These are phyloP conservation scores for Rambutsinella grinnellia DNA, from an alignment of 2,888 invertebrate species.

Conservation along the genomic window DNA sequence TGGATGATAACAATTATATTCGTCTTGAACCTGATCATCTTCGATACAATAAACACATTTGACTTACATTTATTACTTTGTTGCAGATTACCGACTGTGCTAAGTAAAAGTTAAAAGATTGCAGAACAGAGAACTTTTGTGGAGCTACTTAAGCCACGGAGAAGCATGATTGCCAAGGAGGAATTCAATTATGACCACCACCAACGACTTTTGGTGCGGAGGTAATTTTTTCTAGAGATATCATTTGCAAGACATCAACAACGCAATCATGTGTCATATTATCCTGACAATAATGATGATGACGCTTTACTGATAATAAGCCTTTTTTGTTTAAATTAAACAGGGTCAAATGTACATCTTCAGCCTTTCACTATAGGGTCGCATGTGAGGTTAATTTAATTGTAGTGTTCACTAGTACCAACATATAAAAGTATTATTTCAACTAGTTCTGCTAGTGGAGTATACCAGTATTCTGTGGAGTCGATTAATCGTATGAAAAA, in stretches of 20 bases:
- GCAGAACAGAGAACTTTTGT: too few relatives aligned
- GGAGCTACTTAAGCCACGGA: slow-evolving; percentile 15
- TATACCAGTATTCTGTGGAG: not conserved
- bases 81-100: too few relatives aligned
- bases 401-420: not conserved
- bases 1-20: not conserved
- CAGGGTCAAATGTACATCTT: slow-evolving; percentile 36
- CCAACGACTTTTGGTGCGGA: not conserved
- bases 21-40: not conserved
- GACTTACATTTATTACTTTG: not conserved
- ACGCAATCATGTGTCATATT: not conserved
- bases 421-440: too few relatives aligned
- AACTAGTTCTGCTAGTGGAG: not conserved
- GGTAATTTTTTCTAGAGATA: not conserved
- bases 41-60: not conserved
- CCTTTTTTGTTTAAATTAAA: slow-evolving; percentile 44
- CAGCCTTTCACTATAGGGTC: slow-evolving; percentile 31
- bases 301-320: slow-evolving; percentile 18
- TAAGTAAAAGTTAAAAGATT: too few relatives aligned
- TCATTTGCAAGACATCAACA: not conserved
- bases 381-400: not conserved
- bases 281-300: slow-evolving; percentile 9
- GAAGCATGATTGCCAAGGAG: not conserved
- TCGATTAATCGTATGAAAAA: not conserved
- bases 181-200: not conserved